Percentiles rank a stretch among this genome's conserved stretches.
Conservation (phyloP, 2,113 vertebrate genomes). For the Spea multiplicata region DNA sequence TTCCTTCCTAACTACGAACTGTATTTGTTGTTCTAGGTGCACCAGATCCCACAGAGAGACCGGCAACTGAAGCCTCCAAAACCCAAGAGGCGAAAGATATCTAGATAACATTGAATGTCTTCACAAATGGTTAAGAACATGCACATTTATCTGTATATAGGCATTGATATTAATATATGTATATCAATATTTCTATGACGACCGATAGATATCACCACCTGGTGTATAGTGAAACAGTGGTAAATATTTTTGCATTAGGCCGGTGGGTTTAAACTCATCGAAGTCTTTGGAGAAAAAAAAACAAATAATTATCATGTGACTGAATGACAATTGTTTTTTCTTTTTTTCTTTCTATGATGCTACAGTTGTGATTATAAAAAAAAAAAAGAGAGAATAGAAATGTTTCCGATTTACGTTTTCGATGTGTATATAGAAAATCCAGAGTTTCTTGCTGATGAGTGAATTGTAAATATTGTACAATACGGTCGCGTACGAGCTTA, state of each 20-base stretch:
- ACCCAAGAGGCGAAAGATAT: slow-evolving; percentile 98
- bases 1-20: not conserved
- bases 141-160: slow-evolving; percentile 60
- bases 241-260: slow-evolving; percentile 64
- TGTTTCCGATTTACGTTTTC: slow-evolving; percentile 99
- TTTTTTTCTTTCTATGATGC: slow-evolving; percentile 96
- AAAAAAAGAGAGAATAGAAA: slow-evolving; percentile 77
- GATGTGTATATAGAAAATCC: slow-evolving; percentile 95
- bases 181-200: slow-evolving; percentile 61
- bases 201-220: slow-evolving; percentile 66
- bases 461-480: slow-evolving; percentile 99
- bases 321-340: slow-evolving; percentile 72
- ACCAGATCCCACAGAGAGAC: slow-evolving; percentile 88
- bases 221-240: slow-evolving; percentile 72
- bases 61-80: slow-evolving; percentile 95
- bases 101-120: slow-evolving; percentile 98
- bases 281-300: slow-evolving; percentile 68
- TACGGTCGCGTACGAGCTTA: slow-evolving; percentile 98
- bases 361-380: slow-evolving; percentile 89
- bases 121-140: slow-evolving; percentile 62
- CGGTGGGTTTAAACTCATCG: slow-evolving; percentile 75
- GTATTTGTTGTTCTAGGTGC: slow-evolving; percentile 67
- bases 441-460: slow-evolving; percentile 94
- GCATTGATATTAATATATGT: slow-evolving; percentile 57
- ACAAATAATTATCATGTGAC: slow-evolving; percentile 23